Percentiles rank a stretch among this genome's conserved stretches.
These are phyloP conservation scores for Theristicus caerulescens DNA, from an alignment of 2,113 vertebrate genomes.

Conservation along the genomic window DNA sequence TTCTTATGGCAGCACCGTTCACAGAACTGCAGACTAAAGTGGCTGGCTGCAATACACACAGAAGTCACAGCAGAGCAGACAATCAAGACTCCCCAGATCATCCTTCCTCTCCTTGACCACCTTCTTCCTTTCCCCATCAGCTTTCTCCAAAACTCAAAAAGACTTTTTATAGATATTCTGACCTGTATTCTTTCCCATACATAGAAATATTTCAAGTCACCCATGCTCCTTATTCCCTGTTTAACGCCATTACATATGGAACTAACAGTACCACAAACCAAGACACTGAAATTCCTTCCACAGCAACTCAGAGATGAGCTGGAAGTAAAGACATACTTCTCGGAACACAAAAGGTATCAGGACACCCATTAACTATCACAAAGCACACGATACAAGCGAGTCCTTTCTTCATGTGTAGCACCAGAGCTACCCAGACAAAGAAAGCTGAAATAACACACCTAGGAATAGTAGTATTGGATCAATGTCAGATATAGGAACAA, in stretches of 20 bases:
- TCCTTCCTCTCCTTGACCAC: neutral
- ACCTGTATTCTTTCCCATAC: neutral
- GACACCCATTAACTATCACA: neutral
- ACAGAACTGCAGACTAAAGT: neutral
- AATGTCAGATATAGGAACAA: neutral
- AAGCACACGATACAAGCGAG: neutral
- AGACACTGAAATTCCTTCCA: neutral
- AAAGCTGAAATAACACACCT: neutral
- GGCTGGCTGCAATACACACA: neutral
- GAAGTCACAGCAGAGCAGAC: neutral
- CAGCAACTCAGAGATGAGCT: neutral
- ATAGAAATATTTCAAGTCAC: neutral
- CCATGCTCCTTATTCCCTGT: neutral
- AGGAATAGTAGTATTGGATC: neutral
- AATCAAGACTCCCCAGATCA: neutral
- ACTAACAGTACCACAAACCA: neutral
- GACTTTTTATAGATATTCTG: neutral
- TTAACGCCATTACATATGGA: neutral
- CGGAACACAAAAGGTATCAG: neutral
- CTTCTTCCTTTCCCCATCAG: neutral
- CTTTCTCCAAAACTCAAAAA: neutral
- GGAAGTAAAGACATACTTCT: neutral
- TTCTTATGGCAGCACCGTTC: rapidly evolving
- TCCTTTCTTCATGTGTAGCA: neutral
- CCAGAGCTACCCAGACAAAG: neutral